Conservation (phyloP, 2,888 invertebrate species). For the Atherix ibis region DNA sequence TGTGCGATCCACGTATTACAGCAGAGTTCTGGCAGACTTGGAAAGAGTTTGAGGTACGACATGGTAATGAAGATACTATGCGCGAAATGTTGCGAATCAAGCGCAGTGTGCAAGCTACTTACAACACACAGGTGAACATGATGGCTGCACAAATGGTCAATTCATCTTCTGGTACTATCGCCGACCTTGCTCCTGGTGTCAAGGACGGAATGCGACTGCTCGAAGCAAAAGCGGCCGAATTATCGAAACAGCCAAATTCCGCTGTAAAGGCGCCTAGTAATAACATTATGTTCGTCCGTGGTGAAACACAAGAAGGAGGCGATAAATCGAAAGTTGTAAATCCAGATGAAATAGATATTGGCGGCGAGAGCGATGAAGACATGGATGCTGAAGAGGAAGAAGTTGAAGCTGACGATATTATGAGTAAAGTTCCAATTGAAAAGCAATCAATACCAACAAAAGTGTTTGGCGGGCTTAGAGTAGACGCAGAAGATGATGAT, state of each 20-base stretch:
- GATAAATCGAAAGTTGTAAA: constrained; percentile 54
- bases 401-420: constrained; percentile 41
- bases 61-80: constrained; percentile 99
- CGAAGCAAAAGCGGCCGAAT: constrained; percentile 64
- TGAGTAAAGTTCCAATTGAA: constrained; percentile 56
- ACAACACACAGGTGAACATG: constrained; percentile 97
- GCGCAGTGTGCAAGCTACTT: constrained; percentile 92
- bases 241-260: constrained; percentile 18
- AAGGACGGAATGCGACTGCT: constrained; percentile 79
- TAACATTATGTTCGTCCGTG: constrained; percentile 74
- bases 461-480: constrained; percentile 70
- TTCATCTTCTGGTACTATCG: constrained; percentile 51
- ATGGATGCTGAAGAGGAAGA: constrained; percentile 40
- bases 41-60: constrained; percentile 98
- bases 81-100: constrained; percentile 96
- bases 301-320: constrained; percentile 65
- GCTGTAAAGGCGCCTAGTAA: constrained; percentile 19
- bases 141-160: constrained; percentile 97
- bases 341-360: constrained; percentile 79
- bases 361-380: constrained; percentile 51
- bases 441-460: constrained; percentile 76
- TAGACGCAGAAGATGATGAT: constrained; percentile 12
- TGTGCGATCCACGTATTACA: constrained; percentile 95
- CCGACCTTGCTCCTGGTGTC: constrained; percentile 56
- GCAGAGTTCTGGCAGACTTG: constrained; percentile 95